Percentiles rank a stretch among this genome's conserved stretches.
Evolutionary conservation across 1,140 invertebrate species (phyloP).

Genomic region (Varroa destructor): DNA sequence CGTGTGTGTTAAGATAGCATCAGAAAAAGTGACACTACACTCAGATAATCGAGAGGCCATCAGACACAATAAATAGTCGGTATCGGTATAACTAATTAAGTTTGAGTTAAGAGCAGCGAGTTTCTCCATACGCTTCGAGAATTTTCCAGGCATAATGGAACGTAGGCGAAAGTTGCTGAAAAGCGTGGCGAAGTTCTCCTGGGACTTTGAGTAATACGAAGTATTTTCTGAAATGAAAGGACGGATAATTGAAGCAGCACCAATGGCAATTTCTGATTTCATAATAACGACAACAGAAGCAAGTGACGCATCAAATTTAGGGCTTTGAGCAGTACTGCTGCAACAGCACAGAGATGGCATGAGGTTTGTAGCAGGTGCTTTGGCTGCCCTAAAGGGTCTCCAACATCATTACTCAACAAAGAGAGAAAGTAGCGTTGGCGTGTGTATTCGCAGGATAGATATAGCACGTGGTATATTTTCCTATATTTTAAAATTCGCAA

Average conservation of each 20-base stretch:
- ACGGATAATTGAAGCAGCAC: background rate
- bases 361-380: background rate
- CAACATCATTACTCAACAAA: background rate
- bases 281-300: background rate
- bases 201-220: background rate
- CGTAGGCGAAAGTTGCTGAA: background rate
- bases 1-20: constrained; percentile 7
- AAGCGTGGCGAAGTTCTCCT: background rate
- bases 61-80: background rate
- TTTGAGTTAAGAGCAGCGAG: background rate
- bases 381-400: background rate
- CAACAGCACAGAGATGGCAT: background rate
- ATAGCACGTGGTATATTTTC: constrained; percentile 1
- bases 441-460: background rate
- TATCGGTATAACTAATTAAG: background rate
- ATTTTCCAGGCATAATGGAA: background rate
- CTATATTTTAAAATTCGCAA: background rate
- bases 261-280: background rate
- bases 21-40: background rate
- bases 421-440: constrained; percentile 1
- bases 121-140: constrained; percentile 1
- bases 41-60: constrained; percentile 1
- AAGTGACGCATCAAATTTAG: constrained; percentile 9
- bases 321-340: background rate
- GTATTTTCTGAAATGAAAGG: background rate